Base-by-base conservation (phyloP, 2,888 invertebrate species). In the Heterodera filipjevi region DNA sequence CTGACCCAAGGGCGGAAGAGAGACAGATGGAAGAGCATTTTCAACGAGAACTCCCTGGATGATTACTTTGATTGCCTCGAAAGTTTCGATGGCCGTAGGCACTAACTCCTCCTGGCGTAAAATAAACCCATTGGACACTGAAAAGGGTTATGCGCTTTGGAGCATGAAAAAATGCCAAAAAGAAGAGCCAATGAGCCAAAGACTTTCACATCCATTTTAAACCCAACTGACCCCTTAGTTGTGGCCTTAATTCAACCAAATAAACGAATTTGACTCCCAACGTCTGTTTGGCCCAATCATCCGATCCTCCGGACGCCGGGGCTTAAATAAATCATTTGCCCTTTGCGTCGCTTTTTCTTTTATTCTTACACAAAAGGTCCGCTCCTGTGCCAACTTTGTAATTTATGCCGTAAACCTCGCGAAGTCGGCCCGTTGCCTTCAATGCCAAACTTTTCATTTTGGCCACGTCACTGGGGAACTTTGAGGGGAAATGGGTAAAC, bases 351-450 rank as follows among this genome's bases (percentile, higher is more conserved):
- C n/a, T n/a, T n/a, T n/a, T 72, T 10, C 8, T 2, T 14, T 27
- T 14, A 44, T 44, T 73, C 80, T 82, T 59, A 87, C 87, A 82
- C 16, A 88, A 79, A 12, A 86, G 82, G 71, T 88, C 88, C 10
- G 88, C 88, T 33, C 88, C 88, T 19, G 88, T 88, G 39, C 88
- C 88, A 79, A 88, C 85, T 35, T 85, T 77, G 77, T 87, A 88
- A 70, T 82, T 78, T 1, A 87, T 88, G 64, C 88, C 87, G 75
- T 86, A 87, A n/a, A 86, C 68, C 46, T 79, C 35, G 35, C 77
- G 68, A 33, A 85, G 73, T 64, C 85, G 77, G 44, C 79, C 80
- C 16, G 84, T 85, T 0, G 87, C 87, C 32, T 80, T 81, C 33
- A 83, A 77, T 3, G 86, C 87, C 32, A 86, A 83, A 72, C 80